phyloP scores from a whole-genome alignment of 2,888 invertebrate genomes.

The Adelognathus sp. region DNA sequence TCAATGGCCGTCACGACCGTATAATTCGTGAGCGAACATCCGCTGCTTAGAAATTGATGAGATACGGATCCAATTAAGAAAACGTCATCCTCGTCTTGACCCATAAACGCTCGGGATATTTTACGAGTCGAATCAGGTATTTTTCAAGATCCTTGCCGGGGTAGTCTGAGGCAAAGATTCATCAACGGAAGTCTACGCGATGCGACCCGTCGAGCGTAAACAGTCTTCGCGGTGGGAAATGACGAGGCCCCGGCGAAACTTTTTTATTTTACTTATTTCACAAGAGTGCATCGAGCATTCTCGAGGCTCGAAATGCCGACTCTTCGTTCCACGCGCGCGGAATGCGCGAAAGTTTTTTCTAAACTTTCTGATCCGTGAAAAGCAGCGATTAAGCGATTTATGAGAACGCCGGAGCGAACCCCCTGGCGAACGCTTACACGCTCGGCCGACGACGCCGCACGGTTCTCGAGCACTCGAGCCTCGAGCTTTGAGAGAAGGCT shows the following conservation, averaged over 20 bases:
- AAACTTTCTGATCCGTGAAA: conserved; percentile 75
- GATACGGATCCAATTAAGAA: conserved; percentile 36
- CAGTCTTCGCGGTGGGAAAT: background rate
- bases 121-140: background rate
- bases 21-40: conserved; percentile 15
- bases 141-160: conserved; percentile 3
- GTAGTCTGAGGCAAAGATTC: background rate
- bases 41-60: conserved; percentile 29
- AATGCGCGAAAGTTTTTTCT: conserved; percentile 67
- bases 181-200: background rate
- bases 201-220: background rate
- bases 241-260: background rate
- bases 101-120: conserved; percentile 41
- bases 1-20: background rate
- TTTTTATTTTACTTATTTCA: conserved; percentile 27
- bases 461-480: conserved; percentile 27
- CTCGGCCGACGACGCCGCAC: conserved; percentile 29
- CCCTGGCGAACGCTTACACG: conserved; percentile 58
- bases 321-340: conserved; percentile 50
- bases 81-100: conserved; percentile 21
- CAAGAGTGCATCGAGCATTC: conserved; percentile 68
- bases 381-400: conserved; percentile 77
- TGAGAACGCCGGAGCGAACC: conserved; percentile 61
- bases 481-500: background rate
- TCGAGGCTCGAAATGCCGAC: conserved; percentile 53